A percentile compares a stretch with the other conserved stretches of the same genome.
Conservation (phyloP, 2,797 vertebrate genomes). For the Pantherophis alleghaniensis region DNA sequence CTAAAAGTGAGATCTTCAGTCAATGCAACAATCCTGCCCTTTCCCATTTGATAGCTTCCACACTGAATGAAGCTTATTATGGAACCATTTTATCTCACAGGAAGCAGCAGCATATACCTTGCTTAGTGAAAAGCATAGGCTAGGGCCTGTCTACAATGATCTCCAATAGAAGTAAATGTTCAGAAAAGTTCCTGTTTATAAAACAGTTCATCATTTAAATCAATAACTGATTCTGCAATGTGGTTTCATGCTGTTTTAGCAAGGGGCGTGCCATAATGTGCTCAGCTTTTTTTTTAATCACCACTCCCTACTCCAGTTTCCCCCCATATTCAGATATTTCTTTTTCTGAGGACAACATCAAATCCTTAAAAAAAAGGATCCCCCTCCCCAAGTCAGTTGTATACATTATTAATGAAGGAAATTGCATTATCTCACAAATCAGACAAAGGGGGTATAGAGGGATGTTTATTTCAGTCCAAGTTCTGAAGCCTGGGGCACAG, state of each 20-base stretch:
- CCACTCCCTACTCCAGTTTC: not conserved
- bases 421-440: slow-evolving; percentile 27
- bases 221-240: slow-evolving; percentile 12
- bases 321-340: not conserved
- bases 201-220: slow-evolving; percentile 25
- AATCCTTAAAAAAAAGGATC: not conserved
- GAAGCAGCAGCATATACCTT: slow-evolving; percentile 46
- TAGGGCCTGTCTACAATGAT: slow-evolving; percentile 48
- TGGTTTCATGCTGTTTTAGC: slow-evolving; percentile 19
- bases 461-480: slow-evolving; percentile 27
- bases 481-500: slow-evolving; percentile 29
- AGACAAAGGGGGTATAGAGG: slow-evolving; percentile 13
- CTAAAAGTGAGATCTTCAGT: not conserved
- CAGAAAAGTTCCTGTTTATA: not conserved
- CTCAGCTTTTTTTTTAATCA: not conserved
- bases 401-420: slow-evolving; percentile 30
- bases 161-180: slow-evolving; percentile 23
- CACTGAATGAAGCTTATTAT: slow-evolving; percentile 39
- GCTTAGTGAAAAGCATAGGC: slow-evolving; percentile 28
- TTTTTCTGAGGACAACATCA: slow-evolving; percentile 30
- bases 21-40: slow-evolving; percentile 6
- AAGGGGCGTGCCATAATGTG: slow-evolving; percentile 21
- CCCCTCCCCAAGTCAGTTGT: not conserved
- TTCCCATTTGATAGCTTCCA: not conserved
- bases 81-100: slow-evolving; percentile 48